phyloP scores from a whole-genome alignment of 2,888 invertebrate genomes.

The Liodrosophila aerea region DNA sequence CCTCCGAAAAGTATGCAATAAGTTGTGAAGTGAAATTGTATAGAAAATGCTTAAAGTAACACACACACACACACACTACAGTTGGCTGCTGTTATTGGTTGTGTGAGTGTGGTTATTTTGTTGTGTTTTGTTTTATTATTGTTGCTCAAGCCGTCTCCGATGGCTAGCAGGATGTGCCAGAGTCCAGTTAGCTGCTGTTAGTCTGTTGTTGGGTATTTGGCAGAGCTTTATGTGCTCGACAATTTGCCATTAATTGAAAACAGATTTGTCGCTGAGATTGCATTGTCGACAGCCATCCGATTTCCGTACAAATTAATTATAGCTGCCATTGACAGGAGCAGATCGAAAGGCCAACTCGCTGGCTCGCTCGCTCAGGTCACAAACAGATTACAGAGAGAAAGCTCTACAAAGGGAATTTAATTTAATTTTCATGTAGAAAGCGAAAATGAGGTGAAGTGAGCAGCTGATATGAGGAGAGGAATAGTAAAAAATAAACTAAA shows the following conservation, averaged over 20 bases:
- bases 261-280: slow-evolving; percentile 71
- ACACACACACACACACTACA: slow-evolving; percentile 10
- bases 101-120: slow-evolving; percentile 7
- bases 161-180: slow-evolving; percentile 3
- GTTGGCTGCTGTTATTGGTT: too few relatives aligned
- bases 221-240: slow-evolving; percentile 58
- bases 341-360: slow-evolving; percentile 1
- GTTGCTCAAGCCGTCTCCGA: slow-evolving; percentile 22
- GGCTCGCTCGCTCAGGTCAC: not conserved
- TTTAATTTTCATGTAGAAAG: slow-evolving; percentile 46
- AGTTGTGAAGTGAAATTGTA: slow-evolving; percentile 29
- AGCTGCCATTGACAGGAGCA: slow-evolving; percentile 58
- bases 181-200: slow-evolving; percentile 15
- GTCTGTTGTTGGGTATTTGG: slow-evolving; percentile 10
- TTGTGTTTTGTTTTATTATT: slow-evolving; percentile 17
- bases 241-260: slow-evolving; percentile 76
- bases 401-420: slow-evolving; percentile 20
- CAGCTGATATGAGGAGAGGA: too few relatives aligned
- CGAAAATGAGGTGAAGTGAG: slow-evolving; percentile 33
- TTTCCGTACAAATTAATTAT: slow-evolving; percentile 72
- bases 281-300: slow-evolving; percentile 72
- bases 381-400: not conserved
- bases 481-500: slow-evolving; percentile 19
- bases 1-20: slow-evolving; percentile 11
- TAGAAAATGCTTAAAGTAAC: slow-evolving; percentile 24